Conservation (phyloP, 2,888 invertebrate species). For the Xestia c-nigrum region DNA sequence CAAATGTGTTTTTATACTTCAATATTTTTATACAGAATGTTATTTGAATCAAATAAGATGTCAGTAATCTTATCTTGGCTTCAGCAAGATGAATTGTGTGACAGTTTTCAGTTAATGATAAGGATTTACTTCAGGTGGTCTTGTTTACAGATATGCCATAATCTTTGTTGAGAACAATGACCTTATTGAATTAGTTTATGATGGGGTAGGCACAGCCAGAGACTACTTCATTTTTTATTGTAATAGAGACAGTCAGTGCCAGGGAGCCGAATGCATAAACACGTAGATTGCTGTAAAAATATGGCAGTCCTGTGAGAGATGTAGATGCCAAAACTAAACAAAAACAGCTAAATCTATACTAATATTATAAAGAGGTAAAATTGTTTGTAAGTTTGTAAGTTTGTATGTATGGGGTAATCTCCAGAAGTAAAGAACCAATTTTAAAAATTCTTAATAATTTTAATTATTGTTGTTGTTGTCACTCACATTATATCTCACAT, state of each 20-base stretch:
- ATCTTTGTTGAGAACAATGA: background rate
- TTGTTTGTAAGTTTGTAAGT: too few relatives aligned
- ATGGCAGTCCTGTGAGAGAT: background rate
- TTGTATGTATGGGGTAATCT: too few relatives aligned
- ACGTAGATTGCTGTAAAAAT: background rate
- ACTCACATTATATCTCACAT: too few relatives aligned
- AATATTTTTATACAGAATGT: slow-evolving; percentile 3
- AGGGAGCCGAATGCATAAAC: background rate
- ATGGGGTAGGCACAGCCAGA: background rate
- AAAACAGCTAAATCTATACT: too few relatives aligned
- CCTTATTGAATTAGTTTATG: background rate
- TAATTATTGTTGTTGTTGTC: too few relatives aligned
- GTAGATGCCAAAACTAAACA: background rate
- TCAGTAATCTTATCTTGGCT: slow-evolving; percentile 45
- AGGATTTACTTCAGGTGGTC: slow-evolving; percentile 10
- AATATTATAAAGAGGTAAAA: too few relatives aligned
- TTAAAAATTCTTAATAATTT: too few relatives aligned
- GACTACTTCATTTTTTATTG: background rate
- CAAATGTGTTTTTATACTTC: background rate
- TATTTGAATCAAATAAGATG: slow-evolving; percentile 34
- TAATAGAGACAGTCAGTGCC: background rate
- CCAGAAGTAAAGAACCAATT: too few relatives aligned
- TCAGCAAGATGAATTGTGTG: slow-evolving; percentile 27
- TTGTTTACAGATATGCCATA: background rate
- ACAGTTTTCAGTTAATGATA: slow-evolving; percentile 37